A percentile compares a stretch with the other conserved stretches of the same genome.
Conservation (phyloP, 2,797 vertebrate genomes). For the Emydoidea blandingii region DNA sequence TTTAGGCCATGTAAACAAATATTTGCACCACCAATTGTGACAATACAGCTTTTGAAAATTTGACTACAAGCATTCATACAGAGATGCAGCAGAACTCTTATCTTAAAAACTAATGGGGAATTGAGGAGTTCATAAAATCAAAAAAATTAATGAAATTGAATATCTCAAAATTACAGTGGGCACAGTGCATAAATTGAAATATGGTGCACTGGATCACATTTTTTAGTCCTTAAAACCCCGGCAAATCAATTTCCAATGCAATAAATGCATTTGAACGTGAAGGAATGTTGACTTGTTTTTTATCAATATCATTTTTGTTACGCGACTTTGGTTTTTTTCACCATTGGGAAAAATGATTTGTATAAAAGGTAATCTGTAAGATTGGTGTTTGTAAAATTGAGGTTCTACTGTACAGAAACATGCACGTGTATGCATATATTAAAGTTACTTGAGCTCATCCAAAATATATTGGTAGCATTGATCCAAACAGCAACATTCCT, state of each 20-base stretch:
- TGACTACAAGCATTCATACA: background rate
- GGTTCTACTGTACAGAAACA: background rate
- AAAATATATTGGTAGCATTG: background rate
- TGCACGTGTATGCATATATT: background rate
- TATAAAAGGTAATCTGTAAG: too few species aligned
- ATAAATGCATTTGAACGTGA: too few species aligned
- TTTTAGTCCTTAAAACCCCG: too few species aligned
- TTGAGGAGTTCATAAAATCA: background rate
- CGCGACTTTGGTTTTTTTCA: too few species aligned
- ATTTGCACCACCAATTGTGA: background rate
- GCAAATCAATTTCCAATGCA: too few species aligned
- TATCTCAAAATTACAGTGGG: background rate
- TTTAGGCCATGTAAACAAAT: background rate
- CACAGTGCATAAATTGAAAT: background rate
- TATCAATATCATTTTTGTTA: too few species aligned
- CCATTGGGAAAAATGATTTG: too few species aligned
- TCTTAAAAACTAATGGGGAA: background rate
- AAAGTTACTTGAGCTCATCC: background rate
- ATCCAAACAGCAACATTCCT: background rate
- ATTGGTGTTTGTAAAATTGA: too few species aligned
- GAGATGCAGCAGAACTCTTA: background rate
- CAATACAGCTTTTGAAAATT: background rate
- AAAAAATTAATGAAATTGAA: background rate
- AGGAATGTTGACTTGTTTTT: too few species aligned
- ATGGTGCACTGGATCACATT: too few species aligned